Conservation (phyloP, 2,797 vertebrate genomes). For the Enteromius treurensis region DNA sequence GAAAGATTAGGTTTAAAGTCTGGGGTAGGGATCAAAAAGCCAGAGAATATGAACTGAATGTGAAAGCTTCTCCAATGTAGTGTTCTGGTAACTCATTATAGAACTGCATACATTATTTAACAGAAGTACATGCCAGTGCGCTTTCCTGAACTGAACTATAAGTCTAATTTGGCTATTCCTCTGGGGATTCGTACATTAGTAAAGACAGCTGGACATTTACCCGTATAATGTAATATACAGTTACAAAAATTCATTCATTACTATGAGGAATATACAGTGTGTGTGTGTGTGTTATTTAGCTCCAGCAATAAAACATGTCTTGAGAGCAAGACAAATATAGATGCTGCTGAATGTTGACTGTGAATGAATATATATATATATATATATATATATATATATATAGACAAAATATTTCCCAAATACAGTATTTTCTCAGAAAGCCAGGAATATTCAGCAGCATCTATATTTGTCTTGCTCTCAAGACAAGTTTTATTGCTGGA, state of each 20-base stretch:
- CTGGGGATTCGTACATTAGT: not conserved
- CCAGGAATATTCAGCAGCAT: not conserved
- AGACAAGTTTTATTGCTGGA: not conserved
- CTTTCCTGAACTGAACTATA: not conserved
- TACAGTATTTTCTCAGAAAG: constrained; percentile 1
- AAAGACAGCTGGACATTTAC: constrained; percentile 30
- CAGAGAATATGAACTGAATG: not conserved
- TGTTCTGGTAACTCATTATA: constrained; percentile 55
- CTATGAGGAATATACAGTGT: not conserved
- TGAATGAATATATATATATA: no score
- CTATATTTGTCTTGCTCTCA: constrained; percentile 4
- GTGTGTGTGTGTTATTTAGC: no score
- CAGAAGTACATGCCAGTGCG: constrained; percentile 14
- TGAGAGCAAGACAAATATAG: no score
- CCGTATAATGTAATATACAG: constrained; percentile 8
- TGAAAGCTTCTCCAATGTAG: constrained; percentile 26
- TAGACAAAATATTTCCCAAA: not conserved
- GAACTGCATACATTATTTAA: constrained; percentile 1
- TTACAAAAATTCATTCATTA: not conserved
- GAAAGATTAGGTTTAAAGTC: not conserved
- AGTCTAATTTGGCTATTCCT: constrained; percentile 20
- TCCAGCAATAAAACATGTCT: no score
- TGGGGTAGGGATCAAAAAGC: not conserved
- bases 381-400: no score
- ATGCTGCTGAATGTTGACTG: no score